Evolutionary conservation across 2,797 vertebrate species (phyloP).

Genomic region (Sebastes goodei): DNA sequence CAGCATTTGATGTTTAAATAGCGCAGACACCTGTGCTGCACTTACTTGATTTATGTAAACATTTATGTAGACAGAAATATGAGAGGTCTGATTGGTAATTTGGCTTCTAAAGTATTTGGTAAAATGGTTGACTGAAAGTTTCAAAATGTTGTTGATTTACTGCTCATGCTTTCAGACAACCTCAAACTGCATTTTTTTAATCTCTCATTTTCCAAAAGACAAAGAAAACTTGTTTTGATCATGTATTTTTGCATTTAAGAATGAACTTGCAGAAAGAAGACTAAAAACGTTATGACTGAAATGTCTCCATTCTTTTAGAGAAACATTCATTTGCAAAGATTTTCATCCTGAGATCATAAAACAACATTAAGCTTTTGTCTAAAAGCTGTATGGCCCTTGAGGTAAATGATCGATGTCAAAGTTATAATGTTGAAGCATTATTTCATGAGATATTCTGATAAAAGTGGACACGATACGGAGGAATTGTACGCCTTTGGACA

Average conservation of each 20-base stretch:
- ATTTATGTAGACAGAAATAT: not conserved
- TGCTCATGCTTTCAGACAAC: conserved; percentile 70
- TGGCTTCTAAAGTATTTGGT: conserved; percentile 39
- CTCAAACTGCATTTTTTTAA: conserved; percentile 80
- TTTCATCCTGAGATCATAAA: not conserved
- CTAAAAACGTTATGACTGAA: not conserved
- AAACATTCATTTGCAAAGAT: not conserved
- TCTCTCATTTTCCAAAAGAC: conserved; percentile 78
- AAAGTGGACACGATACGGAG: not conserved
- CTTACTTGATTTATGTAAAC: conserved; percentile 10
- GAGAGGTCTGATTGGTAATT: conserved; percentile 76
- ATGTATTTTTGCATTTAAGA: conserved; percentile 81
- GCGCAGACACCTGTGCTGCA: conserved; percentile 24
- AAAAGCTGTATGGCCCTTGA: not conserved
- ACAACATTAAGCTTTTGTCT: not conserved
- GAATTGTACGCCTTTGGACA: not conserved
- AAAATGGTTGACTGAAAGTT: conserved; percentile 82
- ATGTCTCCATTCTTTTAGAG: not conserved
- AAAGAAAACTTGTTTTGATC: conserved; percentile 82
- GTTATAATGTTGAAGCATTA: not conserved
- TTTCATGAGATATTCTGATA: conserved; percentile 15
- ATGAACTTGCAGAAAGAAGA: conserved; percentile 49
- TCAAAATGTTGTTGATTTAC: conserved; percentile 81
- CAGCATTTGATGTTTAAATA: conserved; percentile 24
- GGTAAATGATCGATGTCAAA: not conserved